Evolutionary conservation across 2,888 invertebrate genomes (phyloP), one percentile per base, ranked within the genome.

Genomic region (Aproaerema taeniolella): DNA sequence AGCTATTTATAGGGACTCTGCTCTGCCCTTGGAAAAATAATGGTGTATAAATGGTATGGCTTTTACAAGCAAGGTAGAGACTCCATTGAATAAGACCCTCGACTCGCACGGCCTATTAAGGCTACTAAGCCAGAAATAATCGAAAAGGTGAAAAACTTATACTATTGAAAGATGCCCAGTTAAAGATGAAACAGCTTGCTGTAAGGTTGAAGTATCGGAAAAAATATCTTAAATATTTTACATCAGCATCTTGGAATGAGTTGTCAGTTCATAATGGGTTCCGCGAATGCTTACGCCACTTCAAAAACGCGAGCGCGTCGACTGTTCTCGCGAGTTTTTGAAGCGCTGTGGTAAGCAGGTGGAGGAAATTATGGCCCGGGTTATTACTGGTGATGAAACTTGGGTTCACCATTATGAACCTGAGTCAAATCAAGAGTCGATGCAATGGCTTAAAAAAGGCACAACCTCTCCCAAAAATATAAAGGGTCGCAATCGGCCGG

Each of bases 181-280:
- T 42, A 16, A 38, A 45, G 29, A 42, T 37, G 31, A 46, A 50
- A 39, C 43, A 43, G 17, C 31, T 47, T 7, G 34, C 41, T 39
- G 40, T 7, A 44, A 36, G 43, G 20, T 32, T 47, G 28, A 20
- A 20, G 20, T 20, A 20, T 20, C 20, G 5, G 20, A 20, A 20
- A 20, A 35, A 46, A 34, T 26, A 47, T 45, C 42, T 45, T 10
- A 34, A 41, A 25, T 20, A 52, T 46, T 14, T 34, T 41, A 2
- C 45, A 53, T 29, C 45, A 53, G 14, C 44, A 49, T 42, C 46
- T 55, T 28, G 49, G 47, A 24, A 50, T 53, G 49, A 25, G 45
- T 26, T 31, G 55, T 58, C 47, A 47, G 53, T 34, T 53, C 49
- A 55, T 50, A 50, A 53, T 53, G 52, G 50, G 50, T 52, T 13